These are phyloP conservation scores for Alethe castanea DNA, from an alignment of 2,113 vertebrate genomes.

Conservation along the genomic window DNA sequence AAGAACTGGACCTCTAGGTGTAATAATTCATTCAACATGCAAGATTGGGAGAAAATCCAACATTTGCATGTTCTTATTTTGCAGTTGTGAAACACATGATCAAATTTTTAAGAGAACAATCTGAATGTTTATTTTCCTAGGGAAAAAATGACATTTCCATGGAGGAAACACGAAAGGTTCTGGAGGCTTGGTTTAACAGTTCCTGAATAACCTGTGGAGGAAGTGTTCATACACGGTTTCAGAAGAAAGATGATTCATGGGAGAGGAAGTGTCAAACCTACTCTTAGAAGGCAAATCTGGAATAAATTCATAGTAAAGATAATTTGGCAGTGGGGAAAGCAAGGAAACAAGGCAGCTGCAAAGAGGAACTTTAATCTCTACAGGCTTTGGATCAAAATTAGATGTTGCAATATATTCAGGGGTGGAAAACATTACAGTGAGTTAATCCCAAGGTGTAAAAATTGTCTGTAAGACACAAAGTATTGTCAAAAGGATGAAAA, in stretches of 20 bases:
- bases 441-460: background rate
- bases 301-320: background rate
- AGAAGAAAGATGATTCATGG: background rate
- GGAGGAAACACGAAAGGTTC: background rate
- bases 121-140: fast-evolving
- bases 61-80: background rate
- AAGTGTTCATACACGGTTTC: background rate
- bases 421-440: background rate
- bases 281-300: background rate
- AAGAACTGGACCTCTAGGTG: background rate
- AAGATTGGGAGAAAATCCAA: background rate
- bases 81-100: background rate
- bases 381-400: background rate
- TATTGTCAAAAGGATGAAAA: background rate
- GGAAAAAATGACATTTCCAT: background rate
- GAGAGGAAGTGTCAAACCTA: background rate
- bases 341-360: background rate
- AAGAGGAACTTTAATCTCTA: background rate
- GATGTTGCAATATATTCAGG: background rate
- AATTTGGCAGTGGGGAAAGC: background rate
- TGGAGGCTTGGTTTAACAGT: background rate
- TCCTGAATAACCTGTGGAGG: background rate
- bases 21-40: background rate
- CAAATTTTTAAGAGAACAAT: background rate
- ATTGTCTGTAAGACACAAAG: background rate